A percentile compares a stretch with the other conserved stretches of the same genome.
phyloP scores from a whole-genome alignment of 2,888 invertebrate genomes.

The Polyommatus iphigenia region DNA sequence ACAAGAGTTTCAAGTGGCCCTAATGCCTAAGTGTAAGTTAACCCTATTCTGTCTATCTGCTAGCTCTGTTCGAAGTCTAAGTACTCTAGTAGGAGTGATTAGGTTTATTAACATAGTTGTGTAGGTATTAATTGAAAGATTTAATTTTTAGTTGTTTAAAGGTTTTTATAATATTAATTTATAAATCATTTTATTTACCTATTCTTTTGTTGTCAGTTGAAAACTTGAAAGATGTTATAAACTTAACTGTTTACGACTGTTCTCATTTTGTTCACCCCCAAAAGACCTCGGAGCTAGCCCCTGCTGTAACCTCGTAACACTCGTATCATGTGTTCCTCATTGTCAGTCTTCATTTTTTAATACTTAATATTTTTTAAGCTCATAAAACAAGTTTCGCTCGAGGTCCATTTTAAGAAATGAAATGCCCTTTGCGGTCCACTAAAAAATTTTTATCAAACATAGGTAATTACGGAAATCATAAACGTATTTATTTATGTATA shows the following conservation, averaged over 20 bases:
- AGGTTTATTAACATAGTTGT: not conserved
- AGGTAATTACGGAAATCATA: too few relatives aligned
- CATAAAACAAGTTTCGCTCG: not conserved
- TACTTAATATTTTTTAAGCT: not conserved
- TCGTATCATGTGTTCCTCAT: not conserved
- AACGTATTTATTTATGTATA: too few relatives aligned
- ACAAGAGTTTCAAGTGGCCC: constrained; percentile 9
- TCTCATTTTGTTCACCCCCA: not conserved
- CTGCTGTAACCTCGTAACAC: not conserved
- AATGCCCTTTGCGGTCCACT: too few relatives aligned
- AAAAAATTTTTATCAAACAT: too few relatives aligned
- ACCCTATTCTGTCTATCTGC: not conserved
- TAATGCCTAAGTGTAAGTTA: constrained; percentile 11
- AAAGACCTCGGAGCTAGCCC: not conserved
- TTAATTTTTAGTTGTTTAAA: not conserved
- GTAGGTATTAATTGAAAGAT: not conserved
- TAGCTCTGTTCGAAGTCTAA: constrained; percentile 7
- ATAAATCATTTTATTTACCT: not conserved
- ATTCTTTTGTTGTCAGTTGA: not conserved
- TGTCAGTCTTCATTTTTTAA: not conserved
- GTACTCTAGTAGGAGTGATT: not conserved
- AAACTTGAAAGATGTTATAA: not conserved
- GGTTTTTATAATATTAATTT: constrained; percentile 15
- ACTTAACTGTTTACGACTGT: not conserved
- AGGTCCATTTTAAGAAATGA: too few relatives aligned